Evolutionary conservation across 2,113 vertebrate species (phyloP).

Genomic region (Scolopax mira): DNA sequence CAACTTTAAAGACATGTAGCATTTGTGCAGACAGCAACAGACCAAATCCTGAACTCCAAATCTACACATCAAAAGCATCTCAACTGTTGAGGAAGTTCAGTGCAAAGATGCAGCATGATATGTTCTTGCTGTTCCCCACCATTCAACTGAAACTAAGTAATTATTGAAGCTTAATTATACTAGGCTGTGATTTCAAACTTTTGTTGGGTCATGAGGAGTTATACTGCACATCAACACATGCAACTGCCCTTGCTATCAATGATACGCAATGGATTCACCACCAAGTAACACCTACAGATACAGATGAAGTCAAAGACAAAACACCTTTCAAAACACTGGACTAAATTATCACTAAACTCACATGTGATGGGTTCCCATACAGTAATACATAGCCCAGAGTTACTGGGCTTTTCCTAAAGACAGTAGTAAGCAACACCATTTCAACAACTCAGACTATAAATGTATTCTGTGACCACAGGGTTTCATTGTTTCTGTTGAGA

Average conservation of each 20-base stretch:
- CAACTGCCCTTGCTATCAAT: neutral
- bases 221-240: neutral
- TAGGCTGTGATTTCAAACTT: neutral
- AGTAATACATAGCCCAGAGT: neutral
- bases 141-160: neutral
- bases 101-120: neutral
- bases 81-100: neutral
- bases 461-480: neutral
- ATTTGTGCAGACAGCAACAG: fast-evolving
- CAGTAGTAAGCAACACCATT: neutral
- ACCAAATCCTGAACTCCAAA: neutral
- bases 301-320: neutral
- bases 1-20: neutral
- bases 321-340: neutral
- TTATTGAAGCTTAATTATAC: neutral
- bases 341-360: neutral
- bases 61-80: neutral
- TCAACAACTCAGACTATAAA: neutral
- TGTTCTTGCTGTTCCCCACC: neutral
- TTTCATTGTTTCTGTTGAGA: neutral
- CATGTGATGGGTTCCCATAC: neutral
- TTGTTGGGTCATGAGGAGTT: neutral
- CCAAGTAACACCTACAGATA: neutral
- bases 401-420: neutral
- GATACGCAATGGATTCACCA: neutral